These are phyloP conservation scores for Gymnorhina tibicen DNA, from an alignment of 2,113 vertebrate species.

Conservation along the genomic window DNA sequence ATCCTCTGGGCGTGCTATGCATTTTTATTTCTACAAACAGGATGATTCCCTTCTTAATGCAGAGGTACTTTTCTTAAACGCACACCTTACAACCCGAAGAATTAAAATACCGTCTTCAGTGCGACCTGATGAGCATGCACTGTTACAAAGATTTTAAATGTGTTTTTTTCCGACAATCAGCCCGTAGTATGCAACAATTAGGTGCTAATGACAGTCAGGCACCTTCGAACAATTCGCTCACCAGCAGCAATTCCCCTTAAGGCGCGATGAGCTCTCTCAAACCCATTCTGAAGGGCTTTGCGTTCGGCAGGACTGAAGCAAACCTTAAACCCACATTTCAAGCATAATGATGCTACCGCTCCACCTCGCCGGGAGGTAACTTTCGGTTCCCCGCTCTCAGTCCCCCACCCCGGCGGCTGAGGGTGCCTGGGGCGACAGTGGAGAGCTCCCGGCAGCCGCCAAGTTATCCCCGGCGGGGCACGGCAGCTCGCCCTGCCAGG, in stretches of 20 bases:
- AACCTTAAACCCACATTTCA: not conserved
- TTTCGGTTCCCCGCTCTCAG: not conserved
- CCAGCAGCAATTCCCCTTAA: not conserved
- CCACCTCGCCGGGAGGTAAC: not conserved
- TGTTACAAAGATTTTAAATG: not conserved
- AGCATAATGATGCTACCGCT: not conserved
- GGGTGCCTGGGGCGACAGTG: fast-evolving
- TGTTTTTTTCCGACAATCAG: not conserved
- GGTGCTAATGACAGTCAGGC: not conserved
- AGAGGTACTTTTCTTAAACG: not conserved
- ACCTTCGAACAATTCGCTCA: not conserved
- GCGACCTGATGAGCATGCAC: not conserved
- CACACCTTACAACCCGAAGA: not conserved
- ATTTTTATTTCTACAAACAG: not conserved
- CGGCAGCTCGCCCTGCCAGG: not conserved
- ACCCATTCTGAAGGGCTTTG: not conserved
- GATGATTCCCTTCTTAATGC: not conserved
- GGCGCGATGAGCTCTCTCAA: not conserved
- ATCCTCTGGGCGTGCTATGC: not conserved
- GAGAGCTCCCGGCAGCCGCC: not conserved
- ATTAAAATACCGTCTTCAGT: not conserved
- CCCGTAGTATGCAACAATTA: fast-evolving
- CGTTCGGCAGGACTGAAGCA: not conserved
- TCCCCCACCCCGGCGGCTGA: fast-evolving
- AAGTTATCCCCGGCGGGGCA: not conserved